Evolutionary conservation across 2,888 invertebrate species (phyloP).

Genomic region (Dichetophora obliterata): DNA sequence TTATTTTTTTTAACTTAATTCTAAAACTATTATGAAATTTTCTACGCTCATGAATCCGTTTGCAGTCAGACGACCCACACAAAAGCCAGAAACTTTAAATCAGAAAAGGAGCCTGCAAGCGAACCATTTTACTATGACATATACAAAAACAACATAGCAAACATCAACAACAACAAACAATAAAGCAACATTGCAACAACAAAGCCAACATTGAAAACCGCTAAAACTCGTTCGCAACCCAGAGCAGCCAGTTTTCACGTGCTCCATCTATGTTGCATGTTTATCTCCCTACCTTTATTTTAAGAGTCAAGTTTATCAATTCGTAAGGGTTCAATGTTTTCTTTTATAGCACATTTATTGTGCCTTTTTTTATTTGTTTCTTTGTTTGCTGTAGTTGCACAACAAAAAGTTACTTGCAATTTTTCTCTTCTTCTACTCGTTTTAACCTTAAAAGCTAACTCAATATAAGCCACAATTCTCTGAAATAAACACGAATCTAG

Average conservation of each 20-base stretch:
- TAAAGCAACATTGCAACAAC: background rate
- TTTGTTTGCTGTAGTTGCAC: background rate
- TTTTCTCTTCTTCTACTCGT: background rate
- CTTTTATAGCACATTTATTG: slow-evolving; percentile 16
- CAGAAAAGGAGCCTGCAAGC: too few relatives aligned
- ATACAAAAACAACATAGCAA: too few relatives aligned
- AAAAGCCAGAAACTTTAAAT: too few relatives aligned
- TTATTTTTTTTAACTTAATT: too few relatives aligned
- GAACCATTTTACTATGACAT: too few relatives aligned
- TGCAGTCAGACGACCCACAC: too few relatives aligned
- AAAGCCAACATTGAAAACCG: background rate
- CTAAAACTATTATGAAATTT: too few relatives aligned
- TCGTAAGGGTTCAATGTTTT: slow-evolving; percentile 30
- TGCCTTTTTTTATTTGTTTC: background rate
- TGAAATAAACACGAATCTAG: background rate
- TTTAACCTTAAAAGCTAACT: slow-evolving; percentile 3
- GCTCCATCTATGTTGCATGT: background rate
- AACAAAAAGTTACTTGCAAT: background rate
- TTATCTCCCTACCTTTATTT: background rate
- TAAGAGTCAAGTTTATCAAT: slow-evolving; percentile 21
- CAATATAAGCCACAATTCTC: background rate
- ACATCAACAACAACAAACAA: background rate
- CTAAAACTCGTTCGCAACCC: background rate
- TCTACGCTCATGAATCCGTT: too few relatives aligned
- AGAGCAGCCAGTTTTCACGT: background rate